These are phyloP conservation scores for Colaptes auratus DNA, from an alignment of 2,113 vertebrate species.

Conservation along the genomic window DNA sequence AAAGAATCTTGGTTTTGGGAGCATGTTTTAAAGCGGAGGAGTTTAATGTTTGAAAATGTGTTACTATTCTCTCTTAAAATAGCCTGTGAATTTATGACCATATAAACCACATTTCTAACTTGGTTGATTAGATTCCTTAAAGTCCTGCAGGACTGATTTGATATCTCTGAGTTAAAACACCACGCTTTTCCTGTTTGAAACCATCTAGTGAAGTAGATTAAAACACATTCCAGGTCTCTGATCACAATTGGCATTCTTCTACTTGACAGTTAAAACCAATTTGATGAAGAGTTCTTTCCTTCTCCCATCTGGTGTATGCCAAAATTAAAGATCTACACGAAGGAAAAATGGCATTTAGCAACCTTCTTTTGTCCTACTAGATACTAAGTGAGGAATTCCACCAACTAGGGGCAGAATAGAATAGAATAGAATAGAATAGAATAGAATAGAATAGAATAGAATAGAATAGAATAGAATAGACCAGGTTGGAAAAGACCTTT, in stretches of 20 bases:
- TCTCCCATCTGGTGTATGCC: background rate
- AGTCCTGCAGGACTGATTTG: background rate
- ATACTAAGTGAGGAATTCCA: background rate
- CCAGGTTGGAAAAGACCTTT: no score
- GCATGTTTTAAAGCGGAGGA: background rate
- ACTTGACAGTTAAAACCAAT: background rate
- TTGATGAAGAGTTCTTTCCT: background rate
- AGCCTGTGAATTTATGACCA: constrained; percentile 24
- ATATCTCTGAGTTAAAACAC: background rate
- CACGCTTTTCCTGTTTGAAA: background rate
- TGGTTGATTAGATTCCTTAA: background rate
- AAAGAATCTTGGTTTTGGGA: background rate
- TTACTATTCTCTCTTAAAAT: background rate
- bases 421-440: no score
- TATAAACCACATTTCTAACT: background rate
- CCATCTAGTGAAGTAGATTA: background rate
- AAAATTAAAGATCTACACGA: constrained; percentile 4
- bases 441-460: no score
- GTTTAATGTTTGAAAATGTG: background rate
- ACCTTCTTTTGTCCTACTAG: background rate
- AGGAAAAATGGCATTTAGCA: background rate
- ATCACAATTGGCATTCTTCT: background rate
- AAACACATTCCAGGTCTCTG: background rate
- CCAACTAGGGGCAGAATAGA: background rate
- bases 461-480: no score